A percentile compares a stretch with the other conserved stretches of the same genome.
These are phyloP conservation scores for Vombatus ursinus DNA, from an alignment of 2,113 vertebrate genomes.

Conservation along the genomic window DNA sequence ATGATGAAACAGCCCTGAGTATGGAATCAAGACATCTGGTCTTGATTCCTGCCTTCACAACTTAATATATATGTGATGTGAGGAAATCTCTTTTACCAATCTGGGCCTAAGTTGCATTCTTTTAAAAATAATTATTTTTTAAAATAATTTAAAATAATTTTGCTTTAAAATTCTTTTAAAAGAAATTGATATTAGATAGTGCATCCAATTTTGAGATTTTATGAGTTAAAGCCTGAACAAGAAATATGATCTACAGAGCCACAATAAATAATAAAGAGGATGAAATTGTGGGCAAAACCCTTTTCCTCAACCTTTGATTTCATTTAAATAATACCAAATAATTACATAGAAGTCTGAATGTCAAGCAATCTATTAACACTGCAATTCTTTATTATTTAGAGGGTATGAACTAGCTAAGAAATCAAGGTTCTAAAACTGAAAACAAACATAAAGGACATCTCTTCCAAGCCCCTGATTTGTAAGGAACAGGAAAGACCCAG, in stretches of 20 bases:
- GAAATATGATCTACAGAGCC: neutral
- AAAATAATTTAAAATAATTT: too few species aligned
- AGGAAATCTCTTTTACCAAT: too few species aligned
- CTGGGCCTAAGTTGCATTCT: neutral
- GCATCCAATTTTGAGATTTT: neutral
- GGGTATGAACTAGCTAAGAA: too few species aligned
- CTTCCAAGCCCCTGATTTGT: neutral
- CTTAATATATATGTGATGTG: neutral
- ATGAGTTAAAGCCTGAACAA: neutral
- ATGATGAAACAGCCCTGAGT: neutral
- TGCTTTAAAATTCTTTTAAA: too few species aligned
- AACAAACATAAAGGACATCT: neutral
- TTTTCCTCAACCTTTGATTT: neutral
- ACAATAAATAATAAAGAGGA: neutral
- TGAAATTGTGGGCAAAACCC: neutral
- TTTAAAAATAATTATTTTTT: too few species aligned
- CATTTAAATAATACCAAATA: neutral
- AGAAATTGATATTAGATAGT: neutral
- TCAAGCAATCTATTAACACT: neutral
- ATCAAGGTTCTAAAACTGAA: neutral
- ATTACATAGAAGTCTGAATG: neutral
- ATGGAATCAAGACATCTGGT: neutral
- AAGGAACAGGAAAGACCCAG: neutral
- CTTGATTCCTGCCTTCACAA: neutral
- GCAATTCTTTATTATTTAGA: neutral